A percentile compares a stretch with the other conserved stretches of the same genome.
phyloP scores from a whole-genome alignment of 2,797 vertebrate genomes.

The Salmo trutta region DNA sequence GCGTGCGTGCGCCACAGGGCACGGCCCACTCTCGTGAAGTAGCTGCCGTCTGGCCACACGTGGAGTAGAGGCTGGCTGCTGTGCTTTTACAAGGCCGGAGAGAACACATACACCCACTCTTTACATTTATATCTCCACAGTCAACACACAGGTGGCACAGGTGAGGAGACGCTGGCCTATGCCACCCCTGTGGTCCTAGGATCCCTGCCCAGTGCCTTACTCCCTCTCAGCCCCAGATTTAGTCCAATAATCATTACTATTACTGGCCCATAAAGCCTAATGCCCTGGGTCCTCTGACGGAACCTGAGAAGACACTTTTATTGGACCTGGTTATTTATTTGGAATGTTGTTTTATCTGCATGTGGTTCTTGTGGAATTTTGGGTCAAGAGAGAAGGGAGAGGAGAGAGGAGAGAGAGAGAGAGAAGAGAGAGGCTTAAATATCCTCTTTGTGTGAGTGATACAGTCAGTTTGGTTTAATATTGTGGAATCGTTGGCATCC shows the following conservation, averaged over 20 bases:
- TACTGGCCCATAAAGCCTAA: slow-evolving; percentile 35
- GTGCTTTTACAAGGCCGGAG: slow-evolving; percentile 29
- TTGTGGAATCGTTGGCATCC: no score
- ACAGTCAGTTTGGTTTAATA: not conserved
- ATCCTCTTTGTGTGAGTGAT: not conserved
- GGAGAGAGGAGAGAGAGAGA: slow-evolving; percentile 40
- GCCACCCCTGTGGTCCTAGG: not conserved
- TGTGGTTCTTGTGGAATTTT: slow-evolving; percentile 67
- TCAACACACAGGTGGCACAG: slow-evolving; percentile 7
- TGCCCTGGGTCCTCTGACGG: slow-evolving; percentile 25
- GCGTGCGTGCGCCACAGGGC: not conserved
- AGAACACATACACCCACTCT: slow-evolving; percentile 2
- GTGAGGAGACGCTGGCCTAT: not conserved
- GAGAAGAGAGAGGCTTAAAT: slow-evolving; percentile 15
- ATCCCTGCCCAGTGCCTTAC: not conserved
- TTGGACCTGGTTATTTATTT: slow-evolving; percentile 61
- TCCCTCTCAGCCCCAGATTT: not conserved
- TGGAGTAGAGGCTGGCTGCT: slow-evolving; percentile 15
- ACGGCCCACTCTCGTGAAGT: slow-evolving; percentile 8
- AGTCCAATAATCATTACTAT: not conserved
- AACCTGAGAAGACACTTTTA: slow-evolving; percentile 26
- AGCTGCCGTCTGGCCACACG: slow-evolving; percentile 14
- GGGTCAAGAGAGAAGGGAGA: slow-evolving; percentile 48
- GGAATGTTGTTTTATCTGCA: slow-evolving; percentile 56
- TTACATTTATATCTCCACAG: not conserved